These are phyloP conservation scores for Osmoderma eremita DNA, from an alignment of 2,888 invertebrate genomes.

Conservation along the genomic window DNA sequence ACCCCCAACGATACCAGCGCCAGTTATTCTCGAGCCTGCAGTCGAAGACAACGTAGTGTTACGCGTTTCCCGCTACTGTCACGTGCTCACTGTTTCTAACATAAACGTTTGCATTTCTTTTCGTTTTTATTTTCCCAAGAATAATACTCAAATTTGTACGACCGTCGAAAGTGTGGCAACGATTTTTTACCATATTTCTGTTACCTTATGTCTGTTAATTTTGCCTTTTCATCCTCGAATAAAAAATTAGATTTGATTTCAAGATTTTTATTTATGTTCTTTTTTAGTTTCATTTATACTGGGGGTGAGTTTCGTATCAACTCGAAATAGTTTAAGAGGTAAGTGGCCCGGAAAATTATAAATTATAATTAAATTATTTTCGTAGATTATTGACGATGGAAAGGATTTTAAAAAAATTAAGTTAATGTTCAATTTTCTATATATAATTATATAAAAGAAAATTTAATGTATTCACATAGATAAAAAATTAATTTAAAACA, in stretches of 20 bases:
- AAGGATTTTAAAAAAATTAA: too few relatives aligned
- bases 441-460: too few relatives aligned
- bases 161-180: not conserved
- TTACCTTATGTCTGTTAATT: too few relatives aligned
- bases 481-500: too few relatives aligned
- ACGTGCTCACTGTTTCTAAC: constrained; percentile 48
- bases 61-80: constrained; percentile 42
- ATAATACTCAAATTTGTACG: constrained; percentile 7
- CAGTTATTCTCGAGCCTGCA: constrained; percentile 59
- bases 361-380: too few relatives aligned
- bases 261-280: constrained; percentile 15
- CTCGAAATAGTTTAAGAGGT: constrained; percentile 3
- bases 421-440: too few relatives aligned
- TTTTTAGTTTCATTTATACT: constrained; percentile 18
- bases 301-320: constrained; percentile 4
- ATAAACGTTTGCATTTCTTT: constrained; percentile 18
- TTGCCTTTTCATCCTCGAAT: constrained; percentile 17
- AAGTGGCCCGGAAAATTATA: not conserved
- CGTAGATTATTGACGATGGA: too few relatives aligned
- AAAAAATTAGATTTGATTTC: not conserved
- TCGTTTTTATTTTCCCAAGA: not conserved
- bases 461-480: too few relatives aligned
- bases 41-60: constrained; percentile 24
- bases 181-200: too few relatives aligned
- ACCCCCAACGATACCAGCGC: constrained; percentile 54